phyloP scores from a whole-genome alignment of 2,797 vertebrate genomes.

The Ctenopoma kingsleyae region DNA sequence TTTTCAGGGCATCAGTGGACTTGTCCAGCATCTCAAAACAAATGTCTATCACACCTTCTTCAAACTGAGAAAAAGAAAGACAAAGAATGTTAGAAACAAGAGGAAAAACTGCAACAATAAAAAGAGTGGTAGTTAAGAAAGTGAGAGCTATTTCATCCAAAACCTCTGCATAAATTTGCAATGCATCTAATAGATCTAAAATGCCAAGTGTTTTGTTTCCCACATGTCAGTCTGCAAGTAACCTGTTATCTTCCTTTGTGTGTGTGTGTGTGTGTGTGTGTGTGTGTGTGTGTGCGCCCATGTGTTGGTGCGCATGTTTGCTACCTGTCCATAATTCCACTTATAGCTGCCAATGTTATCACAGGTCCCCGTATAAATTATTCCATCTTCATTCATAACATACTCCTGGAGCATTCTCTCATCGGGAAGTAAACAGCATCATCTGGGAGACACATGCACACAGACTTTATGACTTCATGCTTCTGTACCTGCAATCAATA shows the following conservation, averaged over 20 bases:
- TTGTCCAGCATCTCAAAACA: conserved; percentile 90
- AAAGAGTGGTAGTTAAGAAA: no score
- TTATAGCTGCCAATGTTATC: conserved; percentile 78
- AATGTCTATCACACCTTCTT: conserved; percentile 89
- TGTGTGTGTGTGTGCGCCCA: no score
- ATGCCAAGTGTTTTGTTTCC: no score
- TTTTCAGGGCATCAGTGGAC: conserved; percentile 83
- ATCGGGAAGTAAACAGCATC: conserved; percentile 88
- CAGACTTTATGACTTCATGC: no score
- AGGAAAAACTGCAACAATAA: background rate
- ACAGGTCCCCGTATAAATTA: conserved; percentile 85
- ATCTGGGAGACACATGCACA: conserved; percentile 66
- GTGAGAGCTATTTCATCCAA: no score
- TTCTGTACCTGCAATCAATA: no score
- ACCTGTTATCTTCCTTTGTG: no score
- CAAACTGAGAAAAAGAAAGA: conserved; percentile 80
- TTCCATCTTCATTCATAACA: conserved; percentile 90
- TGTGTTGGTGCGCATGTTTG: no score
- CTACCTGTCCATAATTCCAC: conserved; percentile 92
- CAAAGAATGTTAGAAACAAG: background rate
- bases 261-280: no score
- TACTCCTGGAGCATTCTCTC: conserved; percentile 88
- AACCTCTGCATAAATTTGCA: no score
- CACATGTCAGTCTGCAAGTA: no score
- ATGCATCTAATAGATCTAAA: no score